These are phyloP conservation scores for Lutraria rhynchaena DNA, from an alignment of 1,140 invertebrate genomes.

Conservation along the genomic window DNA sequence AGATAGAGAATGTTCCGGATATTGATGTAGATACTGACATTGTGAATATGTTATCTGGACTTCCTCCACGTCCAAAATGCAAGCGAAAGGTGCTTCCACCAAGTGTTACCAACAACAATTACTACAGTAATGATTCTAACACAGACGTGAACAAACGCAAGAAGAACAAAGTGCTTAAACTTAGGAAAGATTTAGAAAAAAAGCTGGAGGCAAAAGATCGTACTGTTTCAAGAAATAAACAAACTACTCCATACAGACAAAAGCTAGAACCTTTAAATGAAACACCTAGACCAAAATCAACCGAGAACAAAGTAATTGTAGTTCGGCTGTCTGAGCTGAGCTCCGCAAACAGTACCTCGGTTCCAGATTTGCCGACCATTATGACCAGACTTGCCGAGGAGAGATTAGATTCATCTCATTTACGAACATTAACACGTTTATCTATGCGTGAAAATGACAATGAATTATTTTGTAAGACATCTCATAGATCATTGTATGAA, in stretches of 20 bases:
- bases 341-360: conserved; percentile 32
- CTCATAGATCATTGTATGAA: not conserved
- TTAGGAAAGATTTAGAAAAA: conserved; percentile 27
- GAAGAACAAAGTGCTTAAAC: conserved; percentile 38
- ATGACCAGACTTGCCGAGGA: conserved; percentile 19
- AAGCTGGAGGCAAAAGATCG: not conserved
- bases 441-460: not conserved
- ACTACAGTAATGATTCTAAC: not conserved
- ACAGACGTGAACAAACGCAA: not conserved
- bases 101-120: conserved; percentile 2
- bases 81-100: conserved; percentile 48
- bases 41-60: not conserved
- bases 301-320: conserved; percentile 4
- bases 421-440: not conserved
- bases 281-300: conserved; percentile 30
- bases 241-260: conserved; percentile 2
- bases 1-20: conserved; percentile 44
- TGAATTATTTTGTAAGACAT: not conserved
- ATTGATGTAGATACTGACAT: not conserved
- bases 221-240: conserved; percentile 14
- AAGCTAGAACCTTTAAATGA: not conserved
- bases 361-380: conserved; percentile 50
- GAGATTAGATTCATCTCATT: not conserved
- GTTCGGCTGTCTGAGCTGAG: conserved; percentile 24
- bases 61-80: conserved; percentile 51